Evolutionary conservation across 2,888 invertebrate species (phyloP), one percentile per base, ranked within the genome.

Genomic region (Tetheella fluctuosa): DNA sequence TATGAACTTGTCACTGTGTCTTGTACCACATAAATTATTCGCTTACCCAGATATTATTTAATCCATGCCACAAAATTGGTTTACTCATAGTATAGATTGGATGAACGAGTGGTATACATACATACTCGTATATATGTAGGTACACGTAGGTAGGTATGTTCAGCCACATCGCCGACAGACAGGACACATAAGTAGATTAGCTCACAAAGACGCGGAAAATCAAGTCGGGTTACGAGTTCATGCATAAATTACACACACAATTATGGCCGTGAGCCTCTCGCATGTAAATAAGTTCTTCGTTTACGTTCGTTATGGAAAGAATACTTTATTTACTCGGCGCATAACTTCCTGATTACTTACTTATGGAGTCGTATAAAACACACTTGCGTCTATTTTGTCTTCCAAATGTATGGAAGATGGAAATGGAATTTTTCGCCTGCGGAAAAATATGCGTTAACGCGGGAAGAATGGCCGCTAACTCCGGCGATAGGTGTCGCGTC

Each of bases 201-300:
- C 54, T 30, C 28, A 54, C 54, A 54, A 54, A 30, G 30, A 30
- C 54, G 28, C 30, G 30, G 54, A 6, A n/a, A 54, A 54, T 54
- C 54, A 54, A 17, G 17, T 20, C 30, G 30, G 54, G 20, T 48
- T 48, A 48, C 48, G 48, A 48, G 48, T 30, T 54, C 54, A 54
- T 54, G 28, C 54, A 54, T 54, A 28, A 15, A 54, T 54, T 54
- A 54, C 30, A n/a, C 17, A 28, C 54, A 54, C 28, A 54, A 54
- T 54, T 54, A 54, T 17, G 28, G 28, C 28, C 15, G 23, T 15
- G 25, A n/a, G 30, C 25, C 8, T 20, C 17, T 30, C 17, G 13
- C n/a, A n/a, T 30, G 28, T 30, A 30, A 10, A 30, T 54, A 48
- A 20, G 8, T 54, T 30, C n/a, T 6, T 13, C 13, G 13, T 39